phyloP scores from a whole-genome alignment of 2,888 invertebrate species.

The Eupeodes latifasciatus region DNA sequence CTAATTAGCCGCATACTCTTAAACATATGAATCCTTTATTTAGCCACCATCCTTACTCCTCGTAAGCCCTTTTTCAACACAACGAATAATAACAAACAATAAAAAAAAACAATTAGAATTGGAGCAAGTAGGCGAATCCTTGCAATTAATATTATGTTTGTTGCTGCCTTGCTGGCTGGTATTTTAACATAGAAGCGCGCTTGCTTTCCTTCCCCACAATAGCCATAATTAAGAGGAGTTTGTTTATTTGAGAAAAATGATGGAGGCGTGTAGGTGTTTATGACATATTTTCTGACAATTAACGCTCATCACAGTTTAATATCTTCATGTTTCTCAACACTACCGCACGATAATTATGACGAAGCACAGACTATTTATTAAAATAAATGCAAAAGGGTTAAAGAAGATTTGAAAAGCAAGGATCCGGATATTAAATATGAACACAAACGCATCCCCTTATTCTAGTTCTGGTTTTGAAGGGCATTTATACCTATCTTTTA shows the following conservation, averaged over 20 bases:
- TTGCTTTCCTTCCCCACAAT: slow-evolving; percentile 16
- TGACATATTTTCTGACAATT: slow-evolving; percentile 71
- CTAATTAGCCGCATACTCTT: slow-evolving; percentile 58
- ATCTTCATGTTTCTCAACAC: slow-evolving; percentile 4
- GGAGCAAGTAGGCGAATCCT: slow-evolving; percentile 58
- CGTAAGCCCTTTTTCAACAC: not conserved
- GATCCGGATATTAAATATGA: not conserved
- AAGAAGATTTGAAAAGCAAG: slow-evolving; percentile 6
- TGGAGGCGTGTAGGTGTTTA: slow-evolving; percentile 68
- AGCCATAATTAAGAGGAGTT: slow-evolving; percentile 49
- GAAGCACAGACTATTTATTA: not conserved
- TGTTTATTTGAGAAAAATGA: slow-evolving; percentile 7
- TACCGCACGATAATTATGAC: not conserved
- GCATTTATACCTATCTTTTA: slow-evolving; percentile 16
- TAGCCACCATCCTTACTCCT: slow-evolving; percentile 4
- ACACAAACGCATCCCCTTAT: not conserved
- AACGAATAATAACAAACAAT: not conserved
- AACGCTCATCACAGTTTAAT: slow-evolving; percentile 44
- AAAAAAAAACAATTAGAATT: slow-evolving; percentile 9
- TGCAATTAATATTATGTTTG: slow-evolving; percentile 48
- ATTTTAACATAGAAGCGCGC: slow-evolving; percentile 13
- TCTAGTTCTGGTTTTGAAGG: not conserved
- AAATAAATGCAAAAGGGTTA: slow-evolving; percentile 5
- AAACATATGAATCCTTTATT: slow-evolving; percentile 28
- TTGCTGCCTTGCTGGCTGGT: slow-evolving; percentile 53